Evolutionary conservation across 1,140 invertebrate species (phyloP), one percentile per base, ranked within the genome.

Genomic region (Megalopta genalis): DNA sequence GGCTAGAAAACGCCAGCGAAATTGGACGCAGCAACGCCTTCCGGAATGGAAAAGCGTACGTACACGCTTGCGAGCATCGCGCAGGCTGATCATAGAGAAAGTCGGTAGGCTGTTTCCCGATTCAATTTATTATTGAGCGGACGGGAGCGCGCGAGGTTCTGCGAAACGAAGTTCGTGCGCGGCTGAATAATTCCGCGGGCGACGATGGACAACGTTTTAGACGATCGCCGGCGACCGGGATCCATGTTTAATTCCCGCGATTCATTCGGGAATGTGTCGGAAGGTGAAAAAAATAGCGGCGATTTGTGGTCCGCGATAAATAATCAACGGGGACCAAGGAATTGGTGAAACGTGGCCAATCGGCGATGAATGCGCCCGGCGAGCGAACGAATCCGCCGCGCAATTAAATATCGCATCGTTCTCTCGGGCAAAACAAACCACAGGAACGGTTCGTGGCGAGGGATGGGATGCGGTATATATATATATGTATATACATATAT

Each of bases 371-470:
- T 21, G 37, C n/a, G 57, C 54, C 32, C 39, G 37, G 32, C 54
- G 52, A 21, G 21, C 37, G 54, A 60, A 71, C 14, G 54, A 46
- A 59, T 27, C 39, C 18, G 57, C 39, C 18, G 57, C 10, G 37
- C 62, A 57, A 75, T 75, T 25, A 64, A 66, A 77, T 67, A 82
- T 77, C 57, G 54, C 67, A 27, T 68, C 57, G 69, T 82, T 67
- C 46, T 39, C 37, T 16, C 49, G 23, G 39, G 52, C 69, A 54
- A 73, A 73, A 79, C 57, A 74, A 83, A 65, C 62, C 63, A 65
- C 32, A 21, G 25, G 0, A 59, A 66, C 23, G 27, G 3, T 18
- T 46, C 9, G 39, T 9, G 0, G n/a, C 1, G 16, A 49, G 39
- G 21, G 21, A 32, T 57, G 12, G 8, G 32, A 0, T 0, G 52